Percentiles rank a stretch among this genome's conserved stretches.
These are phyloP conservation scores for Gephyroberyx darwinii DNA, from an alignment of 2,797 vertebrate species.

Conservation along the genomic window DNA sequence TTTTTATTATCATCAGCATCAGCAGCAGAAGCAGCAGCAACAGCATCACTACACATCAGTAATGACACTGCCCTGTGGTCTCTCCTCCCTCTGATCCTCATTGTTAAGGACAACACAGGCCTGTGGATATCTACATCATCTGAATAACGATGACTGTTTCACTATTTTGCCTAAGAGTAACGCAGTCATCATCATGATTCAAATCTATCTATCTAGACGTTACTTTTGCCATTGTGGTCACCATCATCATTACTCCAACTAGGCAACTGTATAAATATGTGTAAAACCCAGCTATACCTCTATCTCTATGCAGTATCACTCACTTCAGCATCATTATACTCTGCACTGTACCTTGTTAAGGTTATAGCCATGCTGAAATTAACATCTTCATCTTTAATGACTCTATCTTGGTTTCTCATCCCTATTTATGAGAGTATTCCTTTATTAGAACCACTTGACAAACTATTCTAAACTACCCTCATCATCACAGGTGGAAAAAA, in stretches of 20 bases:
- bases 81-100: slow-evolving; percentile 17
- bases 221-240: slow-evolving; percentile 23
- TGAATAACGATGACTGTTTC: slow-evolving; percentile 16
- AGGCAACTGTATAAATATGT: slow-evolving; percentile 52
- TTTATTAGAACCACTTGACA: slow-evolving; percentile 32
- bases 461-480: slow-evolving; percentile 35
- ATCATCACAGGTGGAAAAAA: slow-evolving; percentile 1
- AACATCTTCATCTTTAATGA: slow-evolving; percentile 70
- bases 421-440: slow-evolving; percentile 45
- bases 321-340: slow-evolving; percentile 63
- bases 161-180: slow-evolving; percentile 11
- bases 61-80: slow-evolving; percentile 33
- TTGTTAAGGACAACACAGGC: slow-evolving; percentile 39
- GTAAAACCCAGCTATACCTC: slow-evolving; percentile 20
- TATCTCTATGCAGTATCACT: slow-evolving; percentile 54
- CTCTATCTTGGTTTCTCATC: slow-evolving; percentile 39
- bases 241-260: slow-evolving; percentile 44
- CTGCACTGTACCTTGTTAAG: slow-evolving; percentile 51
- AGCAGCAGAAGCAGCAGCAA: slow-evolving; percentile 8
- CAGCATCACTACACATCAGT: slow-evolving; percentile 35
- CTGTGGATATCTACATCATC: slow-evolving; percentile 33
- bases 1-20: slow-evolving; percentile 10
- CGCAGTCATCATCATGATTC: slow-evolving; percentile 7
- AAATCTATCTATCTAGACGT: slow-evolving; percentile 14
- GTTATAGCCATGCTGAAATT: slow-evolving; percentile 57